Percentiles rank a stretch among this genome's conserved stretches.
Evolutionary conservation across 92 coral and sea anemone species (phyloP).

Genomic region (Virgularia gustaviana): DNA sequence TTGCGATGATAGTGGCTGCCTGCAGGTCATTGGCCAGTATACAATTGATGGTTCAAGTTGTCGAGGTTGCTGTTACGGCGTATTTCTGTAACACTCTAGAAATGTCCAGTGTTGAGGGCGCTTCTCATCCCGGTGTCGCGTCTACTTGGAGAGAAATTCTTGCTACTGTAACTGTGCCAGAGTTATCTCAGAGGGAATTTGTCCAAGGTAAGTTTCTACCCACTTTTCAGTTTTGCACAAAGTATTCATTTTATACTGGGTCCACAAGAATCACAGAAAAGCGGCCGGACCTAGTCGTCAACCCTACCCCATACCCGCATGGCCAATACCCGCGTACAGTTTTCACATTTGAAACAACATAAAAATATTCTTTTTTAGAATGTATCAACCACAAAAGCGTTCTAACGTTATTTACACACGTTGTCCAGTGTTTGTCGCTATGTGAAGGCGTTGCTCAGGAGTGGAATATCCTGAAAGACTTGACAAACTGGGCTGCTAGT

Average conservation of each 20-base stretch:
- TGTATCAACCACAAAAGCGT: conserved; percentile 70
- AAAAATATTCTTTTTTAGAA: conserved; percentile 58
- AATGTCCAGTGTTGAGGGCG: conserved; percentile 24
- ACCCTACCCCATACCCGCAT: neutral
- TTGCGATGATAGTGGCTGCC: conserved; percentile 82
- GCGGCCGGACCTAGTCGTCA: neutral
- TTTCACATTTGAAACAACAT: too few relatives aligned
- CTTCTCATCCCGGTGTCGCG: conserved; percentile 44
- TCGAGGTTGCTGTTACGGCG: conserved; percentile 82
- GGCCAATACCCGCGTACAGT: too few relatives aligned
- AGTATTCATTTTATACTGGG: neutral
- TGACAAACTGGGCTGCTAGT: conserved; percentile 71
- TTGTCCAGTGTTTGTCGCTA: conserved; percentile 68
- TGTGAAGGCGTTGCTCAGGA: conserved; percentile 77
- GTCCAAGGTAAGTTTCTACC: conserved; percentile 65
- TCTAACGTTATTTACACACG: conserved; percentile 79
- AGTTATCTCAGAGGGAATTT: conserved; percentile 91
- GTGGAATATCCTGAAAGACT: conserved; percentile 61
- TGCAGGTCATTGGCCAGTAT: conserved; percentile 91
- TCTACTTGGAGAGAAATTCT: conserved; percentile 79
- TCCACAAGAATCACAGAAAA: neutral
- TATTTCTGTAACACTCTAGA: conserved; percentile 70
- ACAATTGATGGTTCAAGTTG: conserved; percentile 73
- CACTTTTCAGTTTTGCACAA: neutral
- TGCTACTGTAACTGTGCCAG: conserved; percentile 87